These are phyloP conservation scores for Chrysogorgia sp. DNA, from an alignment of 92 coral and sea anemone species.

Conservation along the genomic window DNA sequence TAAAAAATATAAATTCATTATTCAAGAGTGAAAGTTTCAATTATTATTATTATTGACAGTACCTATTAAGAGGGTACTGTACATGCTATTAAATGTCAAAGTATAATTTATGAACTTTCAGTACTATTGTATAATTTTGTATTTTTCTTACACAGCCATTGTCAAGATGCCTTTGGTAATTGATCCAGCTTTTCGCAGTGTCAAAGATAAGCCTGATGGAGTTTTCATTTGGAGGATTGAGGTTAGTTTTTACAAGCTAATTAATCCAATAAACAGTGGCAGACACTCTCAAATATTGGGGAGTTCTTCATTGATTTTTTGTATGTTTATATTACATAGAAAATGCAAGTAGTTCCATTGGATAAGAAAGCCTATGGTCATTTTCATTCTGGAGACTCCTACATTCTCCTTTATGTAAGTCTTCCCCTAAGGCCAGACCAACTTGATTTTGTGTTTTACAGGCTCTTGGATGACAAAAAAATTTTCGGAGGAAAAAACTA, in stretches of 20 bases:
- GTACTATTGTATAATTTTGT: neutral
- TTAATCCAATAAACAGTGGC: no score
- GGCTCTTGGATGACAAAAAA: no score
- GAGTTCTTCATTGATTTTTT: neutral
- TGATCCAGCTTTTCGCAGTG: constrained; percentile 88
- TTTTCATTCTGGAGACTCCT: constrained; percentile 94
- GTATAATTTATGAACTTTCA: neutral
- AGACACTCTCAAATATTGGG: no score
- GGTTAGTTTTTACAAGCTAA: constrained; percentile 53
- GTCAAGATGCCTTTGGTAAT: constrained; percentile 67
- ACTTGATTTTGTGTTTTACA: neutral
- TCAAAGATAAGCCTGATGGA: constrained; percentile 81
- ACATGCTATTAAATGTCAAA: no score
- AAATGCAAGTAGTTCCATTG: constrained; percentile 89
- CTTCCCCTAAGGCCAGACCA: neutral
- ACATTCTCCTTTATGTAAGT: constrained; percentile 86
- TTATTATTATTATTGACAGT: no score
- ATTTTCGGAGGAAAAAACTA: no score
- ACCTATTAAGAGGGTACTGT: no score
- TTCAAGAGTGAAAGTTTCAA: no score
- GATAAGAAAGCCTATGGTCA: constrained; percentile 81
- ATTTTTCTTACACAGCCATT: neutral
- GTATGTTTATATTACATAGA: constrained; percentile 42
- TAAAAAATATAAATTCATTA: no score
- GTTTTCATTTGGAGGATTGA: constrained; percentile 95